Base-by-base conservation (phyloP, 2,797 vertebrate genomes). In the Notolabrus celidotus region DNA sequence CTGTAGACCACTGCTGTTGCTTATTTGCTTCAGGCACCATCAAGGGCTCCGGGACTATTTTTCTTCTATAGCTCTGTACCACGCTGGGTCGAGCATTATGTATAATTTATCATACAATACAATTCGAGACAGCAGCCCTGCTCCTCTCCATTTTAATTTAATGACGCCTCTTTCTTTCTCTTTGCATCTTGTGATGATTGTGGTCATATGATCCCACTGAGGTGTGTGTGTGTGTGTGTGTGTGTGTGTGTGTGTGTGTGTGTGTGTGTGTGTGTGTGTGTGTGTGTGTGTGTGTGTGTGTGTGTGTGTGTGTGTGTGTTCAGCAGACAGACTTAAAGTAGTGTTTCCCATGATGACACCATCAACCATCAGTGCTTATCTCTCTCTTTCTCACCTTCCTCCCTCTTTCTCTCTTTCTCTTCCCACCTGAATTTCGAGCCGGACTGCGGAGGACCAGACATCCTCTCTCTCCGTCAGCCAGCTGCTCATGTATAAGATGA, bases 71-170 rank as follows among this genome's bases (percentile, higher is more conserved):
- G 60, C 86, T 87, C 73, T 86, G 76, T 71, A 83, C 79, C 75
- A 86, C 77, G 71, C 87, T 65, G 80, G 42, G 74, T 77, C 80
- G 85, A 89, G 82, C 80, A 85, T 89, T 81, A 92, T 93, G 86
- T 88, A 93, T 92, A 93, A 93, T 94, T 93, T 89, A 93, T 92
- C 82, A 86, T 74, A 81, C 79, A 87, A 83, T 83, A 62, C 82
- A 82, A 87, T 77, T 65, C 29, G 54, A 79, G 84, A 85, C 76
- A 79, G 79, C 53, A 60, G 53, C 66, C 77, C 23, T 39, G 88
- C 79, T 86, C 63, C 2, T 42, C 70, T 88, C 58, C 57, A 73
- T 87, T 90, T 86, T 81, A 85, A 88, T 83, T 87, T 71, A 86
- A 87, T 79, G 71, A 57, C 57, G 66, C 49, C 71, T 70, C 43